phyloP scores from a whole-genome alignment of 2,888 invertebrate species.

The Ecdyonurus torrentis region DNA sequence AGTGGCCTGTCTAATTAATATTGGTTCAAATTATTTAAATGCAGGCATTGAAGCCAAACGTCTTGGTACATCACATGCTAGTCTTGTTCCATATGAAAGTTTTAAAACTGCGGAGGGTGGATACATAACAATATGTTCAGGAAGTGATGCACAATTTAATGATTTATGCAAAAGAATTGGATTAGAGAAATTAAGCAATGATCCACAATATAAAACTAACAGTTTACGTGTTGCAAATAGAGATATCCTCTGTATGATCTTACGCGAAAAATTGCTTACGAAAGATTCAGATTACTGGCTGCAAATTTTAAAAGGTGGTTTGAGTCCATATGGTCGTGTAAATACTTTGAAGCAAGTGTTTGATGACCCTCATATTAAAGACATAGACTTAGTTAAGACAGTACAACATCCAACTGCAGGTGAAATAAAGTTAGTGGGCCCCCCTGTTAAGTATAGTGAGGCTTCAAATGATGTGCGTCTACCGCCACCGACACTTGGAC shows the following conservation, averaged over 20 bases:
- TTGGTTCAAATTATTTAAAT: slow-evolving; percentile 82
- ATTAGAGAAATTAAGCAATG: slow-evolving; percentile 37
- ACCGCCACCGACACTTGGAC: slow-evolving; percentile 71
- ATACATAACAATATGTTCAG: slow-evolving; percentile 72
- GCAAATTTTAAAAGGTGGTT: slow-evolving; percentile 45
- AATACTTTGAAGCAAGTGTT: slow-evolving; percentile 77
- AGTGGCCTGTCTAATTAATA: slow-evolving; percentile 71
- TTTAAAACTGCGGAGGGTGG: slow-evolving; percentile 63
- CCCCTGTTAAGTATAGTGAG: slow-evolving; percentile 66
- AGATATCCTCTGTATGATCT: slow-evolving; percentile 40
- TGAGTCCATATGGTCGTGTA: slow-evolving; percentile 80
- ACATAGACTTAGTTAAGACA: slow-evolving; percentile 52
- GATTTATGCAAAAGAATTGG: slow-evolving; percentile 50
- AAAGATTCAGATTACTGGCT: slow-evolving; percentile 64
- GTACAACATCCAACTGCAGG: slow-evolving; percentile 53
- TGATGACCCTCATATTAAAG: slow-evolving; percentile 67
- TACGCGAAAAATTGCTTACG: slow-evolving; percentile 40
- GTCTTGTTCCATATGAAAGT: slow-evolving; percentile 87
- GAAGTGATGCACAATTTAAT: slow-evolving; percentile 64
- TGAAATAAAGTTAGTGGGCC: slow-evolving; percentile 60
- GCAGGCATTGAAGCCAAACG: slow-evolving; percentile 56
- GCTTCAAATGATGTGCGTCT: slow-evolving; percentile 49
- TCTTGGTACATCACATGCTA: slow-evolving; percentile 88
- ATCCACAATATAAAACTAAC: slow-evolving; percentile 55
- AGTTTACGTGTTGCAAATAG: slow-evolving; percentile 59